phyloP scores from a whole-genome alignment of 2,888 invertebrate genomes.

The Magallana nippona region DNA sequence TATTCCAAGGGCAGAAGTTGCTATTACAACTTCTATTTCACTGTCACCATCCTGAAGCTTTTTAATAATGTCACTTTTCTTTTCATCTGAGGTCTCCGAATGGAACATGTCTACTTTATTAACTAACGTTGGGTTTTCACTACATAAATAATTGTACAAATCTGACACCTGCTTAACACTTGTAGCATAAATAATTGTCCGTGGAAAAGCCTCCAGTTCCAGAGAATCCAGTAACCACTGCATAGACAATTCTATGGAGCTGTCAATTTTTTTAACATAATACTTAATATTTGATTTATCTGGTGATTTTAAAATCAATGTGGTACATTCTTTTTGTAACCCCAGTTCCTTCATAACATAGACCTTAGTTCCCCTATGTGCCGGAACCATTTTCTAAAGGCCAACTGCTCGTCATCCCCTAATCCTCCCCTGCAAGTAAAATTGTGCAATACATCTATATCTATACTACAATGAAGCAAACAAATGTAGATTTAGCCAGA shows the following conservation, averaged over 20 bases:
- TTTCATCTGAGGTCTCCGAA: background rate
- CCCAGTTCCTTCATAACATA: background rate
- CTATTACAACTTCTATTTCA: background rate
- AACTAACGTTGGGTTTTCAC: background rate
- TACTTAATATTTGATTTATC: background rate
- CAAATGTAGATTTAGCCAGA: no score
- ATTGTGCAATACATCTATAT: background rate
- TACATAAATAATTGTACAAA: background rate
- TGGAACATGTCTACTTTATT: background rate
- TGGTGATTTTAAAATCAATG: background rate
- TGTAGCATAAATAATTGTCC: background rate
- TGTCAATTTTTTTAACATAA: background rate
- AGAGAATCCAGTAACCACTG: background rate
- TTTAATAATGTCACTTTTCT: background rate
- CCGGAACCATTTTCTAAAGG: slow-evolving; percentile 19
- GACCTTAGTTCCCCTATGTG: slow-evolving; percentile 12
- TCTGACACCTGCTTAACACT: background rate
- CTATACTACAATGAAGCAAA: background rate
- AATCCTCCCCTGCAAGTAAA: slow-evolving; percentile 14
- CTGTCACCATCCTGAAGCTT: slow-evolving; percentile 3
- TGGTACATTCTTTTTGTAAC: background rate
- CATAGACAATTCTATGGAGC: background rate
- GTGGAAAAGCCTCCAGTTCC: background rate
- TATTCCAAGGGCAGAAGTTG: slow-evolving; percentile 19
- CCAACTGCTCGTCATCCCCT: slow-evolving; percentile 3